phyloP scores from a whole-genome alignment of 2,113 vertebrate species.

The Glaucidium brasilianum region DNA sequence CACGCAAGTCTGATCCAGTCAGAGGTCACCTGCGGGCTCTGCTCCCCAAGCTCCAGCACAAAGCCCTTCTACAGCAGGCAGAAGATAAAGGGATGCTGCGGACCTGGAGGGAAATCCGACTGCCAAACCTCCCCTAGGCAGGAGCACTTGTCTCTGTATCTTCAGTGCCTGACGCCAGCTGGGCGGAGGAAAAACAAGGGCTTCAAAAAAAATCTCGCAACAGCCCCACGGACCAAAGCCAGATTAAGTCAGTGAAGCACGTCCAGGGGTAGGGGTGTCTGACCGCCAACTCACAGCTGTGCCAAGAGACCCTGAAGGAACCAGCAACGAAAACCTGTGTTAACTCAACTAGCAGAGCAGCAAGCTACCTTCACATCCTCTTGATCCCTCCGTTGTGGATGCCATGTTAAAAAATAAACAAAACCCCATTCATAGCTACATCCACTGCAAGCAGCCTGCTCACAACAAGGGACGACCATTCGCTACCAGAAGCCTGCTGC shows the following conservation, averaged over 20 bases:
- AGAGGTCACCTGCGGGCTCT: not conserved
- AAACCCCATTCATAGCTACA: not conserved
- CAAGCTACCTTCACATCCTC: not conserved
- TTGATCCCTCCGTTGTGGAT: not conserved
- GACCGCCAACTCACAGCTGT: fast-evolving
- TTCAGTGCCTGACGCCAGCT: not conserved
- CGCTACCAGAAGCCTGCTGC: not conserved
- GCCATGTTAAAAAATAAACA: constrained; percentile 26
- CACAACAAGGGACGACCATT: not conserved
- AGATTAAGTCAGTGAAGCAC: not conserved
- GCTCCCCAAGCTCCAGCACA: not conserved
- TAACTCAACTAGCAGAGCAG: not conserved
- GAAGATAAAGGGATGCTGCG: not conserved
- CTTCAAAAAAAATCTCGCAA: not conserved
- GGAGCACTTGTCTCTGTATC: constrained; percentile 6
- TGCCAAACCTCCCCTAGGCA: not conserved
- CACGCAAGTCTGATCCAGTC: not conserved
- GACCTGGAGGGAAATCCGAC: not conserved
- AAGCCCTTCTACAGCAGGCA: not conserved
- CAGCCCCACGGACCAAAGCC: not conserved
- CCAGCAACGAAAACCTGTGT: not conserved
- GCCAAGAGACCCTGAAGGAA: not conserved
- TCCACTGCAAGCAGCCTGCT: not conserved
- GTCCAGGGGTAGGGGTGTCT: not conserved
- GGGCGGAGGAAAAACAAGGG: not conserved